Evolutionary conservation across 2,113 vertebrate genomes (phyloP).

Genomic region (Chlamydotis undulata): DNA sequence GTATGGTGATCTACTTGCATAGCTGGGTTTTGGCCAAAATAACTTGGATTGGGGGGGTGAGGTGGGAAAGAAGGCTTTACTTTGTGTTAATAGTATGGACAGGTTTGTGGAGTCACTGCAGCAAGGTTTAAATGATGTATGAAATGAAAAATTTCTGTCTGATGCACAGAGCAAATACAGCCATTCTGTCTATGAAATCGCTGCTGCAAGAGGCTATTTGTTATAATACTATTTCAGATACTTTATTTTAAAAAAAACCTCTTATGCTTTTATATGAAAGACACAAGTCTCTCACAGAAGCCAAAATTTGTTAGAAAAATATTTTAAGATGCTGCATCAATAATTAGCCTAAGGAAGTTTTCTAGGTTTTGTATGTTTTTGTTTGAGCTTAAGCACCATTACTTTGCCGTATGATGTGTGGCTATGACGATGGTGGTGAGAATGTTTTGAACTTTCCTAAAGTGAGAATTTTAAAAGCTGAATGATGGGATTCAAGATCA

Average conservation of each 20-base stretch:
- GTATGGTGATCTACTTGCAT: neutral
- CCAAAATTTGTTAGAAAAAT: neutral
- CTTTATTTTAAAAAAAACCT: conserved; percentile 18
- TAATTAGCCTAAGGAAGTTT: neutral
- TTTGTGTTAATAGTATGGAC: conserved; percentile 29
- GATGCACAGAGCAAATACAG: conserved; percentile 28
- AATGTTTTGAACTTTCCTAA: neutral
- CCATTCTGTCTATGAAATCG: neutral
- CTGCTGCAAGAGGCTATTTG: conserved; percentile 46
- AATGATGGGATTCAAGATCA: neutral
- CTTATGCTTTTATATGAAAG: neutral
- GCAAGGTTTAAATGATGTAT: conserved; percentile 77
- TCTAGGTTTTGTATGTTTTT: neutral
- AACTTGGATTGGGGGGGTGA: neutral
- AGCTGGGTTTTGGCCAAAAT: neutral
- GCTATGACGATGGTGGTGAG: neutral
- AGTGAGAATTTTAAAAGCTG: neutral
- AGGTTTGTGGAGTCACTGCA: conserved; percentile 67
- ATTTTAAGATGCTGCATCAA: neutral
- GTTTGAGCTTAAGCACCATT: neutral
- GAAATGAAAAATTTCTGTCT: conserved; percentile 75
- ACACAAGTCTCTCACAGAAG: neutral
- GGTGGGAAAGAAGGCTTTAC: neutral
- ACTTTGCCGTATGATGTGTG: accelerated
- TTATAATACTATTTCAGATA: conserved; percentile 54